phyloP scores from a whole-genome alignment of 2,113 vertebrate genomes.

The Dendropsophus ebraccatus region DNA sequence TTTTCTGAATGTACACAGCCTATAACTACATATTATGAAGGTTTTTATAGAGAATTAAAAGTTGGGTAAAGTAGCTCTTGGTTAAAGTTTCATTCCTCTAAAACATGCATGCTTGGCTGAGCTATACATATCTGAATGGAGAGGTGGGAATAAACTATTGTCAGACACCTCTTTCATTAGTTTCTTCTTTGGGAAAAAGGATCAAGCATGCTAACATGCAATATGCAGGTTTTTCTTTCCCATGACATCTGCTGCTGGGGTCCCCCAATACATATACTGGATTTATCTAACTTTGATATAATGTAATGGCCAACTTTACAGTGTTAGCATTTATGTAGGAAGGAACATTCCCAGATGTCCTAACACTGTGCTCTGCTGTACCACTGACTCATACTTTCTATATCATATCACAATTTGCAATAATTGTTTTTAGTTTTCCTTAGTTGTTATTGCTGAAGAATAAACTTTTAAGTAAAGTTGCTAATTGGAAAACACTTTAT shows the following conservation, averaged over 20 bases:
- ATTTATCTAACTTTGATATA: background rate
- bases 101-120: no score
- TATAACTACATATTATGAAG: no score
- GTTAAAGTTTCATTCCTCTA: background rate
- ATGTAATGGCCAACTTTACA: background rate
- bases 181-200: no score
- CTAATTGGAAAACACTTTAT: slow-evolving; percentile 3
- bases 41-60: no score
- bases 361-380: background rate
- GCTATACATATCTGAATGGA: no score
- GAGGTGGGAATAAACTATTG: no score
- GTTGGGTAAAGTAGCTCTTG: background rate
- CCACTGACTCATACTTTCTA: background rate
- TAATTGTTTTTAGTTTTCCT: background rate
- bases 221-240: background rate
- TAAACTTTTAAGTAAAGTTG: background rate
- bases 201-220: no score
- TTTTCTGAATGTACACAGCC: no score
- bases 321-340: background rate
- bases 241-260: background rate
- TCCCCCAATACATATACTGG: no score
- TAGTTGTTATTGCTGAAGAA: background rate
- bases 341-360: background rate
- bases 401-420: no score
- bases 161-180: no score